Percentiles rank a stretch among this genome's conserved stretches.
Evolutionary conservation across 1,140 invertebrate species (phyloP).

Genomic region (Bicyclus anynana): DNA sequence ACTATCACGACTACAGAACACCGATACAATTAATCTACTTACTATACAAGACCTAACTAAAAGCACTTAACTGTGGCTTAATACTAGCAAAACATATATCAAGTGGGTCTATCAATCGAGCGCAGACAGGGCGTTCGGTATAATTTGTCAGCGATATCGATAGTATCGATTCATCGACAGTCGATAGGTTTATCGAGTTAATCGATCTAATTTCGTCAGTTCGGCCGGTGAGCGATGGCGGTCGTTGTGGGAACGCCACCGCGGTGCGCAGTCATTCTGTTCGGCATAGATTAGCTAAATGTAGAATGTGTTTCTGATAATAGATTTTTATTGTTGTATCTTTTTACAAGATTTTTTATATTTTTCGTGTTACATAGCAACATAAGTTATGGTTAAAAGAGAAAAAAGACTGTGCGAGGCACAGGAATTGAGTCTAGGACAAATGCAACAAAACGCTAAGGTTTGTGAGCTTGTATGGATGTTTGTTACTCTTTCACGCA

Average conservation of each 20-base stretch:
- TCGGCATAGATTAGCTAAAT: slow-evolving; percentile 35
- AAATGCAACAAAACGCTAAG: no score
- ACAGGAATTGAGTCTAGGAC: no score
- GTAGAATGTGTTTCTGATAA: slow-evolving; percentile 7
- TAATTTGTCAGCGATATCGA: slow-evolving; percentile 37
- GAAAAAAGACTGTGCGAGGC: no score
- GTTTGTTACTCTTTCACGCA: no score
- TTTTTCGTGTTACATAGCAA: no score
- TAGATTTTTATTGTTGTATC: no score
- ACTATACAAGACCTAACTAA: slow-evolving; percentile 12
- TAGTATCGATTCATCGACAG: slow-evolving; percentile 35
- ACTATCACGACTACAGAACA: background rate
- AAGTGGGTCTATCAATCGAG: slow-evolving; percentile 16
- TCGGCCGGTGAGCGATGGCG: slow-evolving; percentile 61
- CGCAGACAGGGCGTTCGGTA: slow-evolving; percentile 30
- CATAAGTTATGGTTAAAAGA: no score
- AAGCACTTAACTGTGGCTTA: slow-evolving; percentile 7
- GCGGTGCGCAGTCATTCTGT: slow-evolving; percentile 56
- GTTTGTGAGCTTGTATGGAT: no score
- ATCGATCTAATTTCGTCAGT: slow-evolving; percentile 39
- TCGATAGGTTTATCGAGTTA: slow-evolving; percentile 37
- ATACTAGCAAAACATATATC: slow-evolving; percentile 16
- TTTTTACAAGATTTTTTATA: no score
- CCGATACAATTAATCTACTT: slow-evolving; percentile 7
- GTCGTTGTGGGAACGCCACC: slow-evolving; percentile 66